phyloP scores from a whole-genome alignment of 2,888 invertebrate species.

The Alloplasta piceator region DNA sequence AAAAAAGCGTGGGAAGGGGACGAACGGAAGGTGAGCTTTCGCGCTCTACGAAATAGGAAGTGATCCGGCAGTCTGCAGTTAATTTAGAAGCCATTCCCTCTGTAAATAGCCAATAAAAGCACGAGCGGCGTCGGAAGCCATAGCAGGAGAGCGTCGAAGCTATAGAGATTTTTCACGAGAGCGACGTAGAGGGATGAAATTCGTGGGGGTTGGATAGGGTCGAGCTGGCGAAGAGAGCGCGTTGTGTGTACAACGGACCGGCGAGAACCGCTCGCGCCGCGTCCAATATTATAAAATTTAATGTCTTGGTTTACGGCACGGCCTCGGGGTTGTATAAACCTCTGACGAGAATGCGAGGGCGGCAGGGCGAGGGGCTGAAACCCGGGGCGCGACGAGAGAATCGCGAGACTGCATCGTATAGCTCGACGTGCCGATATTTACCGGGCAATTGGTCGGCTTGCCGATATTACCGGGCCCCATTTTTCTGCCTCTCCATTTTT shows the following conservation, averaged over 20 bases:
- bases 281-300: slow-evolving; percentile 83
- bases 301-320: slow-evolving; percentile 83
- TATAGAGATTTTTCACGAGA: slow-evolving; percentile 24
- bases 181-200: slow-evolving; percentile 67
- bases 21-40: slow-evolving; percentile 40
- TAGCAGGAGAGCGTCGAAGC: slow-evolving; percentile 46
- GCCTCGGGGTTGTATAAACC: slow-evolving; percentile 78
- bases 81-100: slow-evolving; percentile 83
- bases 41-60: slow-evolving; percentile 67
- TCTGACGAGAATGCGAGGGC: slow-evolving; percentile 30
- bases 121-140: slow-evolving; percentile 63
- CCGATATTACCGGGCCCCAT: slow-evolving; percentile 11
- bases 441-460: slow-evolving; percentile 78
- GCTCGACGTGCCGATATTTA: slow-evolving; percentile 73
- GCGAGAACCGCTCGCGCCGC: slow-evolving; percentile 32
- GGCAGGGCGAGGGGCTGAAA: neutral
- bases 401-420: slow-evolving; percentile 27
- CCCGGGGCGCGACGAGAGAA: slow-evolving; percentile 71
- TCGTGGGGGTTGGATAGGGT: slow-evolving; percentile 60
- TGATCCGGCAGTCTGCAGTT: slow-evolving; percentile 82
- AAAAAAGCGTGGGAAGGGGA: slow-evolving; percentile 1
- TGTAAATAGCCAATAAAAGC: slow-evolving; percentile 84
- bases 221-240: slow-evolving; percentile 27
- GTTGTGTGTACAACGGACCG: slow-evolving; percentile 13
- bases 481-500: slow-evolving; percentile 13